Conservation (phyloP, 2,888 invertebrate species). For the Mylabris sibirica region DNA sequence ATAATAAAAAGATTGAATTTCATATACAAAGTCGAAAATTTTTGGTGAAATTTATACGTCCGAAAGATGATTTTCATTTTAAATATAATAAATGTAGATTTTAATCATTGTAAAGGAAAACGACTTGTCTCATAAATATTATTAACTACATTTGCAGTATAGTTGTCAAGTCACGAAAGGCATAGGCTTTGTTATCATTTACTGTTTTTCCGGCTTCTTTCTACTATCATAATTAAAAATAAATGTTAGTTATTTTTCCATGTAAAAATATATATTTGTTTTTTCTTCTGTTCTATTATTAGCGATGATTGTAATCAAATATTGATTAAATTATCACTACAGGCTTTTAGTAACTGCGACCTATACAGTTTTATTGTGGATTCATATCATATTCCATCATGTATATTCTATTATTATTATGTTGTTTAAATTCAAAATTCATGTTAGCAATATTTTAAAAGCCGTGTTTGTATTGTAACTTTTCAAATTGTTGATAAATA, state of each 20-base stretch:
- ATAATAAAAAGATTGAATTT: too few species aligned
- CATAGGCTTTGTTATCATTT: background rate
- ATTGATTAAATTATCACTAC: background rate
- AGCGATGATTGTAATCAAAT: too few species aligned
- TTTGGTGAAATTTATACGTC: background rate
- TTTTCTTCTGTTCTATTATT: too few species aligned
- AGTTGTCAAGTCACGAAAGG: slow-evolving; percentile 4
- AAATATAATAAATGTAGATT: background rate
- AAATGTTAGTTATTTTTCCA: background rate
- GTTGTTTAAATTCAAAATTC: background rate
- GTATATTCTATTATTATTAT: background rate
- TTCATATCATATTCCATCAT: background rate
- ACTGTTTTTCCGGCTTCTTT: background rate
- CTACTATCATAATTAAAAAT: background rate
- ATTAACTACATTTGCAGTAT: background rate
- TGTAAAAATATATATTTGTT: background rate
- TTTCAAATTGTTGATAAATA: background rate
- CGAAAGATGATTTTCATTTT: background rate
- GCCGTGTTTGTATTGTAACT: background rate
- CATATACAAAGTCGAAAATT: background rate
- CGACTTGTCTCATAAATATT: slow-evolving; percentile 6
- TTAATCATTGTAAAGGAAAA: background rate
- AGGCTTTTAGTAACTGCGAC: background rate
- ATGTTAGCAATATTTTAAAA: background rate
- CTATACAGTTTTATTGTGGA: background rate